Base-by-base conservation (phyloP, 2,113 vertebrate species). In the Tupaia tana region DNA sequence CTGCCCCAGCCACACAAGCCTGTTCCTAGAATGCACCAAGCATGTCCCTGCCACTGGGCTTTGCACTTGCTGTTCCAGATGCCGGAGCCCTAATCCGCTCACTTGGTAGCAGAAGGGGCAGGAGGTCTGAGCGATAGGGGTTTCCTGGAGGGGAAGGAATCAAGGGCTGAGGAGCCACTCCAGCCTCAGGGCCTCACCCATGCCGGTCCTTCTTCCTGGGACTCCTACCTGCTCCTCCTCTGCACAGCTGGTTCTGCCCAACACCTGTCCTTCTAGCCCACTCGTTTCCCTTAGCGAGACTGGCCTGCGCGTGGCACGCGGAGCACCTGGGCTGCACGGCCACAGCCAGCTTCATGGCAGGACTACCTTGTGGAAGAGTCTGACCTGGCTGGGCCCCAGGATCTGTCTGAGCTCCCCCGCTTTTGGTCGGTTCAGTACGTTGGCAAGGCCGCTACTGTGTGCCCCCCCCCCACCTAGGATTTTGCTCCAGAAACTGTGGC, bases 221-320 rank as follows among this genome's bases (percentile, higher is more conserved):
- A 58, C 67, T 27, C 25, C 70, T 86, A 11, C 27, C 20, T 10
- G 4, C 43, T 15, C 74, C 27, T 43, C 31, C 59, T 12, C 31
- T 16, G 31, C 77, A 70, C 15, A 1, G 43, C 91, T 24, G 31
- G 25, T 70, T 79, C 70, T 78, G 86, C 43, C 43, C 43, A 43
- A 43, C 6, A 6, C 29, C 25, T 20, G 1, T 24, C 18, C 59
- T 83, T 34, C 16, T 2, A 7, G 31, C 58, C 43, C 15, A 34
- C 18, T 71, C 54, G 59, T 85, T 92, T 81, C 70, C 90, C 43
- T 19, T 31, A 81, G 25, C 15, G 20, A 12, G 24, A 15, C 81
- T 9, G 11, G 24, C 24, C 56, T 10, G 9, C 16, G 6, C 0
- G 15, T 2, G 58, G 10, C 1, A 0, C 3, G 31, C 2, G 3